phyloP scores from a whole-genome alignment of 2,797 vertebrate species.

The Miichthys miiuy region DNA sequence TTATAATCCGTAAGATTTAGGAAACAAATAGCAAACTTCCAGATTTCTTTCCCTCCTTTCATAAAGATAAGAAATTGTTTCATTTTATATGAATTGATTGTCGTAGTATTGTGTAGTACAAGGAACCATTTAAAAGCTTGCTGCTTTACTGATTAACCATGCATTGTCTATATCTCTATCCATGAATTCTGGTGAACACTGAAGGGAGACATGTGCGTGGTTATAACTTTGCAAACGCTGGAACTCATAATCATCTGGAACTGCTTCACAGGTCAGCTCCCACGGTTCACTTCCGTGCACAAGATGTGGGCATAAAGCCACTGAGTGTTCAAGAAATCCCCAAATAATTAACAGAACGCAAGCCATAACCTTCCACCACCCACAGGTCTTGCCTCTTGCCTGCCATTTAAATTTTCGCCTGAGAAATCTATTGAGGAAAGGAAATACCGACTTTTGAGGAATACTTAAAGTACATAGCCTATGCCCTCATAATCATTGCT shows the following conservation, averaged over 20 bases:
- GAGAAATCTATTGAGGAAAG: conserved; percentile 4
- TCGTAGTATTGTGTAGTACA: neutral
- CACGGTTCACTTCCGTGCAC: neutral
- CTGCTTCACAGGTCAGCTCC: conserved; percentile 28
- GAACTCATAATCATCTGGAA: neutral
- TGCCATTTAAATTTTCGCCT: neutral
- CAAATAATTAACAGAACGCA: conserved; percentile 46
- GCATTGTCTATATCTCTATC: neutral
- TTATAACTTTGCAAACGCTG: conserved; percentile 1
- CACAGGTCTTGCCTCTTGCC: neutral
- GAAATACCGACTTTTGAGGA: neutral
- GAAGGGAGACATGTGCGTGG: neutral
- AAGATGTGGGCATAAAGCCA: conserved; percentile 33
- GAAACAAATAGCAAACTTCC: neutral
- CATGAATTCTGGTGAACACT: neutral
- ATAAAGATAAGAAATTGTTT: neutral
- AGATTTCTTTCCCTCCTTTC: neutral
- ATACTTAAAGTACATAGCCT: neutral
- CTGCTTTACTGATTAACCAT: neutral
- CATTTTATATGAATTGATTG: neutral
- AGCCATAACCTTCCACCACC: conserved; percentile 4
- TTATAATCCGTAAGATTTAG: neutral
- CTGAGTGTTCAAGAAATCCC: conserved; percentile 46
- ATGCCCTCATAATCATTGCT: conserved; percentile 4
- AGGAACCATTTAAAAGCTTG: neutral